phyloP scores from a whole-genome alignment of 2,888 invertebrate genomes.

The Archips xylosteana region DNA sequence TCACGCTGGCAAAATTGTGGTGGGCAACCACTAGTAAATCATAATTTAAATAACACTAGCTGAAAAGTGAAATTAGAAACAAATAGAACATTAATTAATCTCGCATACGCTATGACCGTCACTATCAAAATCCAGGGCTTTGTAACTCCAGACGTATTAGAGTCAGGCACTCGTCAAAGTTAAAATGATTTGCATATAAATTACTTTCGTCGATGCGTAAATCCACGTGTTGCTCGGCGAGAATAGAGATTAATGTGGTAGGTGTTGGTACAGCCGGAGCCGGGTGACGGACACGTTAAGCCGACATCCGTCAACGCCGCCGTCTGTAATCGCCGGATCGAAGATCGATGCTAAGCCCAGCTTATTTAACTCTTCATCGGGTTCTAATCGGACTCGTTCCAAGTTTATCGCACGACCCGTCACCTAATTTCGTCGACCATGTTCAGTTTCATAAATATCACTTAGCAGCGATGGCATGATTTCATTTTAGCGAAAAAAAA shows the following conservation, averaged over 20 bases:
- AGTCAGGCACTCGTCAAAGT: slow-evolving; percentile 80
- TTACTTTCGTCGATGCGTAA: slow-evolving; percentile 81
- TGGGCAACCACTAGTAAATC: too few species aligned
- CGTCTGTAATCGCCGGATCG: slow-evolving; percentile 78
- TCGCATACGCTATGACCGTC: slow-evolving; percentile 54
- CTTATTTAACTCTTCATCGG: slow-evolving; percentile 80
- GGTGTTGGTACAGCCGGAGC: slow-evolving; percentile 69
- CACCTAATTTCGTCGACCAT: slow-evolving; percentile 55
- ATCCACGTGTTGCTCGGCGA: slow-evolving; percentile 82
- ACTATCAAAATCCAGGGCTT: slow-evolving; percentile 63
- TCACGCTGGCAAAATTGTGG: too few species aligned
- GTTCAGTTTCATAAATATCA: not conserved
- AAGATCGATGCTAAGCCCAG: slow-evolving; percentile 82
- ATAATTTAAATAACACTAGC: not conserved
- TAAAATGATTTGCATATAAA: slow-evolving; percentile 84
- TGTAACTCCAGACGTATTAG: slow-evolving; percentile 69
- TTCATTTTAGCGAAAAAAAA: not conserved
- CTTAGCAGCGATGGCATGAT: not conserved
- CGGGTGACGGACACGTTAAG: slow-evolving; percentile 82
- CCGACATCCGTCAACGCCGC: slow-evolving; percentile 84
- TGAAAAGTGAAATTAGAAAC: slow-evolving; percentile 1
- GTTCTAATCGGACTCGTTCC: slow-evolving; percentile 68
- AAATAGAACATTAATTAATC: not conserved
- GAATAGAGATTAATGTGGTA: slow-evolving; percentile 82
- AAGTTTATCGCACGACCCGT: slow-evolving; percentile 65